These are phyloP conservation scores for Creontiades dilutus DNA, from an alignment of 2,888 invertebrate species.

Conservation along the genomic window DNA sequence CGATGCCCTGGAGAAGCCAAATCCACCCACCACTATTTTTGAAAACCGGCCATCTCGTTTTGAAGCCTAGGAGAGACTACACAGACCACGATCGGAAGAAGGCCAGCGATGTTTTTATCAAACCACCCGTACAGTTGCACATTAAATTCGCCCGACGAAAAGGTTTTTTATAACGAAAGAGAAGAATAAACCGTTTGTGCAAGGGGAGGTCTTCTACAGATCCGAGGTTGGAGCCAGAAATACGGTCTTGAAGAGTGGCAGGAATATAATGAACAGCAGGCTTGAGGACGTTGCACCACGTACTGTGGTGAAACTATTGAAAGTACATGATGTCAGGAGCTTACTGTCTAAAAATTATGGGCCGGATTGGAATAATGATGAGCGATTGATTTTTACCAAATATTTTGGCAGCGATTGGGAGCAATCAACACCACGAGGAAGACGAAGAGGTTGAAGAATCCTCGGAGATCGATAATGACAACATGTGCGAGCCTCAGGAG, in stretches of 20 bases:
- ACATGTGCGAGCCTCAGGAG: no score
- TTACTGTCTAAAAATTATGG: conserved; percentile 8
- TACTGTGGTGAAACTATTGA: neutral
- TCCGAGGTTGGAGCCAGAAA: neutral
- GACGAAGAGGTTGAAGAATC: neutral
- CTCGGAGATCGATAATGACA: no score
- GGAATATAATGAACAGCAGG: neutral
- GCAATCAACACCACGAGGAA: neutral
- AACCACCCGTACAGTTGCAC: conserved; percentile 26
- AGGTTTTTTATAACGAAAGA: conserved; percentile 26
- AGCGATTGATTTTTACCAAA: neutral
- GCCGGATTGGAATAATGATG: neutral
- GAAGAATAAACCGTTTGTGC: neutral
- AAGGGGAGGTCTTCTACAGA: conserved; percentile 42
- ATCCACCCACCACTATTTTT: conserved; percentile 22
- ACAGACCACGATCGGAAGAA: conserved; percentile 18
- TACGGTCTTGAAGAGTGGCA: neutral
- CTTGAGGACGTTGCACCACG: neutral
- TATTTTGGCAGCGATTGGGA: neutral
- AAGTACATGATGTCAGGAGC: neutral
- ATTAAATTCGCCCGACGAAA: conserved; percentile 12
- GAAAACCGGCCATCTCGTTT: conserved; percentile 50
- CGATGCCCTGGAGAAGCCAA: conserved; percentile 49
- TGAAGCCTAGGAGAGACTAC: conserved; percentile 35
- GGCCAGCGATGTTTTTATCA: neutral